Evolutionary conservation across 2,888 invertebrate genomes (phyloP), one percentile per base, ranked within the genome.

Genomic region (Ophraella communa): DNA sequence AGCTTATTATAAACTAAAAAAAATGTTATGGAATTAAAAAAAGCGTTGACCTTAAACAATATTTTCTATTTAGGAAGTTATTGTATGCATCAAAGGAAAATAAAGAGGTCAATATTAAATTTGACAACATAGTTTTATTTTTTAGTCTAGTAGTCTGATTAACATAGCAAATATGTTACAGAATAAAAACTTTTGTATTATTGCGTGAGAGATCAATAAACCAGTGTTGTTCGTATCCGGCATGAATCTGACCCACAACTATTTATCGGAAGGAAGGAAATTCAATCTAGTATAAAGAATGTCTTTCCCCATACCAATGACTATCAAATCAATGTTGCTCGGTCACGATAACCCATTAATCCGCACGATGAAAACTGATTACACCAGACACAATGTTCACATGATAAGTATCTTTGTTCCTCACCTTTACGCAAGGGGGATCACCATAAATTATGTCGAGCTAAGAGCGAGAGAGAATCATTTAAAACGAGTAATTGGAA

Each of bases 301-400:
- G 18, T 42, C 42, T 59, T 59, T 24, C 49, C 51, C 51, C 59
- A 59, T 24, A 51, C 11, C 17, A n/a, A 42, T 1, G 35, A 52
- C 44, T 52, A 60, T 53, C 27, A 60, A 60, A 60, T 60, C 60
- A 60, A 60, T 60, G 60, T 60, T 60, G 52, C 44, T 60, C 21
- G 60, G 60, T 60, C 60, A 60, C 60, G 60, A 60, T 59, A 59
- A 24, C 60, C 60, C 60, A 60, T 60, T 60, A 60, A 60, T 60
- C 52, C 52, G 27, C 44, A 60, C 53, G 60, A 60, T 60, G 60
- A 53, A 60, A 60, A 60, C 60, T 60, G 44, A 60, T 60, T 52
- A 60, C 52, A 17, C 30, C 44, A 52, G 33, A 44, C 60, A 44
- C 60, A 53, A 60, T 53, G 60, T 60, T 60, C 52, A 59, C 51